Evolutionary conservation across 2,113 vertebrate species (phyloP).

Genomic region (Nothoprocta pentlandii): DNA sequence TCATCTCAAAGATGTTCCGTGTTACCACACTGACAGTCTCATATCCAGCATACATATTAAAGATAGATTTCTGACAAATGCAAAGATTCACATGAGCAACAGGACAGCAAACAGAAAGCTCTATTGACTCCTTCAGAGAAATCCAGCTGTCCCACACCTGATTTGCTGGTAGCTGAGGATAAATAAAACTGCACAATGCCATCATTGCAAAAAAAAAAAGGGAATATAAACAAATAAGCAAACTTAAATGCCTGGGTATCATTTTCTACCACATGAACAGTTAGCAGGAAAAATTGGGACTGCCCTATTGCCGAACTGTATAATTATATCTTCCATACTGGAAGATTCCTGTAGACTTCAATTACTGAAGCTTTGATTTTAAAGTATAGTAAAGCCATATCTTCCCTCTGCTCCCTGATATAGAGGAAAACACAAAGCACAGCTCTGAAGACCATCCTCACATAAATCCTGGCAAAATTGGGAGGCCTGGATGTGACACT

Average conservation of each 20-base stretch:
- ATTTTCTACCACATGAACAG: slow-evolving; percentile 11
- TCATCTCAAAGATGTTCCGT: not conserved
- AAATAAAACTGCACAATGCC: slow-evolving; percentile 4
- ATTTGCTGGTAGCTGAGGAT: not conserved
- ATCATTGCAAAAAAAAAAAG: slow-evolving; percentile 30
- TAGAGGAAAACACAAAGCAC: slow-evolving; percentile 28
- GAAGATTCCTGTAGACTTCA: slow-evolving; percentile 38
- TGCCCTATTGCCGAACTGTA: slow-evolving; percentile 23
- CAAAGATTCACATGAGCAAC: not conserved
- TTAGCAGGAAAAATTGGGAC: slow-evolving; percentile 18
- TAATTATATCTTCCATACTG: slow-evolving; percentile 29
- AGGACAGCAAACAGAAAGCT: not conserved
- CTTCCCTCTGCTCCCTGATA: not conserved
- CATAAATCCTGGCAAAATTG: slow-evolving; percentile 16
- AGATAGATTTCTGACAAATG: not conserved
- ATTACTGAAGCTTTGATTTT: slow-evolving; percentile 25
- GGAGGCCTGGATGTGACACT: slow-evolving; percentile 3
- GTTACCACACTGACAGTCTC: not conserved
- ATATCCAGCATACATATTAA: not conserved
- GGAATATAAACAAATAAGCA: not conserved
- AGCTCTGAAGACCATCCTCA: not conserved
- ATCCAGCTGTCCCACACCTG: not conserved
- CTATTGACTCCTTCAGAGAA: not conserved
- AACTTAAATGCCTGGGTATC: not conserved
- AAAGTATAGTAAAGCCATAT: not conserved